Conservation (phyloP, 2,888 invertebrate species). For the Magallana nippona region DNA sequence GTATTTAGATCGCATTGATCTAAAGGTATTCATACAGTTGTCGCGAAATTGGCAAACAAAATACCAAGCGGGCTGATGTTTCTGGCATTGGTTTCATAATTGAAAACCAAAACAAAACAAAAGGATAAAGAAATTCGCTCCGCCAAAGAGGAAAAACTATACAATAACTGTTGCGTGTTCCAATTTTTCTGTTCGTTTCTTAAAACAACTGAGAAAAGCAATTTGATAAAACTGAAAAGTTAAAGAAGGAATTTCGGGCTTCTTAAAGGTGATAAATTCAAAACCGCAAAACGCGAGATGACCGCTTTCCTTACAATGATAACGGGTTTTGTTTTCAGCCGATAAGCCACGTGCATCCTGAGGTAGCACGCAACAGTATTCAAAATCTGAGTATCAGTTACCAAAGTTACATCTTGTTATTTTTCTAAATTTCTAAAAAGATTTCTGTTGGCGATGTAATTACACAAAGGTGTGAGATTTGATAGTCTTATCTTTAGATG, state of each 20-base stretch:
- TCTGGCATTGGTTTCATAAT: too few relatives aligned
- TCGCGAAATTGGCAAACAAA: too few relatives aligned
- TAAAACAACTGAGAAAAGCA: conserved; percentile 9
- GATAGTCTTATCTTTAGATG: conserved; percentile 26
- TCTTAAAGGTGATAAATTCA: conserved; percentile 25
- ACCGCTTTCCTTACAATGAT: conserved; percentile 30
- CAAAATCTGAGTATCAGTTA: conserved; percentile 21
- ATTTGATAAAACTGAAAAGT: conserved; percentile 16
- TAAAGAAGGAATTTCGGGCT: conserved; percentile 11
- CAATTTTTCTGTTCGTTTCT: background rate
- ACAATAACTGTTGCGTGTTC: conserved; percentile 14
- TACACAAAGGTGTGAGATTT: conserved; percentile 32
- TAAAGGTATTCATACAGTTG: too few relatives aligned
- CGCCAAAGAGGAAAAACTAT: background rate
- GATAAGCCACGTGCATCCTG: conserved; percentile 21
- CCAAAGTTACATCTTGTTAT: conserved; percentile 28
- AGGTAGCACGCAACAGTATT: conserved; percentile 30
- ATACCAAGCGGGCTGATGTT: too few relatives aligned
- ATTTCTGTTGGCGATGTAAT: conserved; percentile 17
- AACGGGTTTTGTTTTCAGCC: conserved; percentile 33
- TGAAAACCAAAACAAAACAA: background rate
- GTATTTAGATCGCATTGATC: too few relatives aligned
- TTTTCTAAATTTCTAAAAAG: conserved; percentile 16
- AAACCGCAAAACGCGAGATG: conserved; percentile 15
- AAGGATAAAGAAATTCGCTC: background rate